Percentiles rank a stretch among this genome's conserved stretches.
Conservation (phyloP, 1,140 invertebrate genomes). For the Drosophila quadrilineata region DNA sequence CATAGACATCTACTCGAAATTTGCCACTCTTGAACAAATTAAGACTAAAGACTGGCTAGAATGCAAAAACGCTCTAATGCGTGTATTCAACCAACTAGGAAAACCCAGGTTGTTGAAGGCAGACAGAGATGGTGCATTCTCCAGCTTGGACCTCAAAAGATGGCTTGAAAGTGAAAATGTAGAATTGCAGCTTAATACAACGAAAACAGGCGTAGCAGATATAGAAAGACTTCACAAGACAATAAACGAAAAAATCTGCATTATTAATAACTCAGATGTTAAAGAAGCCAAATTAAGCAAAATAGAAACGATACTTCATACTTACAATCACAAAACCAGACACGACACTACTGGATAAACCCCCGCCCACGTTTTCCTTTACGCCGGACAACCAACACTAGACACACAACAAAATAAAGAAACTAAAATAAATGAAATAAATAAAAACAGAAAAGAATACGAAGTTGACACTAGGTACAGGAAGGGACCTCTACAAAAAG, state of each 20-base stretch:
- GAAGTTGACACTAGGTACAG: slow-evolving; percentile 1
- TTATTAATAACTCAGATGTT: slow-evolving; percentile 17
- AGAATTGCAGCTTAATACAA: slow-evolving; percentile 17
- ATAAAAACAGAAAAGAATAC: slow-evolving; percentile 8
- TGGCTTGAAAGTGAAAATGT: slow-evolving; percentile 19
- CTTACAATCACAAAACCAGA: slow-evolving; percentile 17
- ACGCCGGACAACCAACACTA: too few relatives aligned
- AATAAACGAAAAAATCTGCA: too few relatives aligned
- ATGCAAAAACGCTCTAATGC: too few relatives aligned
- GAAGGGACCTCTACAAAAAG: not conserved
- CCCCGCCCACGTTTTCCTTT: too few relatives aligned
- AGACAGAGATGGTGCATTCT: slow-evolving; percentile 17
- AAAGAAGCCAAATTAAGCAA: slow-evolving; percentile 13
- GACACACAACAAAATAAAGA: slow-evolving; percentile 5
- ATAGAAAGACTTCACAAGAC: too few relatives aligned
- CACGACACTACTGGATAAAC: slow-evolving; percentile 19
- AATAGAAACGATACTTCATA: slow-evolving; percentile 16
- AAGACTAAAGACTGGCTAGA: too few relatives aligned
- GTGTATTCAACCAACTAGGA: too few relatives aligned
- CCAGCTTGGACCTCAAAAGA: slow-evolving; percentile 13
- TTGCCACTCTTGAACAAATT: too few relatives aligned
- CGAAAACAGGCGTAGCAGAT: slow-evolving; percentile 21
- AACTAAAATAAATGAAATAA: slow-evolving; percentile 15
- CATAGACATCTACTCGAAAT: too few relatives aligned
- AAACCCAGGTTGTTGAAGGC: slow-evolving; percentile 9